Evolutionary conservation across 2,113 vertebrate genomes (phyloP).

Genomic region (Rhinopomastus cyanomelas): DNA sequence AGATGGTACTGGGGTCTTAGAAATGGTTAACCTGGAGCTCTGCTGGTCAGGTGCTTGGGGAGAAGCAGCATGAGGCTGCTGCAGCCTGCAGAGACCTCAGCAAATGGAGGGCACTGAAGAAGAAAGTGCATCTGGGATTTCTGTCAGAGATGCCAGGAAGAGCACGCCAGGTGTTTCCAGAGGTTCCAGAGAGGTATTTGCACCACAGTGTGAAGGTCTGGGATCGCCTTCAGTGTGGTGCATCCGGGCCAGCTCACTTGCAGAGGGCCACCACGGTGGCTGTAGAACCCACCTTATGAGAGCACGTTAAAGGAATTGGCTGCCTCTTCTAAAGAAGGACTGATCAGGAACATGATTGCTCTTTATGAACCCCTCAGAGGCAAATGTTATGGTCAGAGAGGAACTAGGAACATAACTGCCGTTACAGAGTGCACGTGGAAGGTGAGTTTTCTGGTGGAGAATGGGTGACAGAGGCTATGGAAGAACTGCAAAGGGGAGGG

Average conservation of each 20-base stretch:
- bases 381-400: neutral
- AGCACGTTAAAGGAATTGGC: neutral
- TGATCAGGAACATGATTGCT: neutral
- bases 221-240: neutral
- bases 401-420: neutral
- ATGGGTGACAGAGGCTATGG: neutral
- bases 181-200: neutral
- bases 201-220: neutral
- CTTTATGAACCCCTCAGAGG: neutral
- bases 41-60: neutral
- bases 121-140: neutral
- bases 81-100: neutral
- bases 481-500: neutral
- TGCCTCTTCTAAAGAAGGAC: neutral
- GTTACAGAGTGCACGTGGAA: accelerated
- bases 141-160: neutral
- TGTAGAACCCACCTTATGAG: neutral
- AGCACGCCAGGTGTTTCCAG: neutral
- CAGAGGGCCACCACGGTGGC: accelerated
- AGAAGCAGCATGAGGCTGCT: neutral
- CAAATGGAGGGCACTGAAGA: neutral
- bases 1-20: neutral
- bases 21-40: neutral
- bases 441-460: neutral
- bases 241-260: neutral